Evolutionary conservation across 1,140 invertebrate species (phyloP), one percentile per base, ranked within the genome.

Genomic region (Cherax destructor): DNA sequence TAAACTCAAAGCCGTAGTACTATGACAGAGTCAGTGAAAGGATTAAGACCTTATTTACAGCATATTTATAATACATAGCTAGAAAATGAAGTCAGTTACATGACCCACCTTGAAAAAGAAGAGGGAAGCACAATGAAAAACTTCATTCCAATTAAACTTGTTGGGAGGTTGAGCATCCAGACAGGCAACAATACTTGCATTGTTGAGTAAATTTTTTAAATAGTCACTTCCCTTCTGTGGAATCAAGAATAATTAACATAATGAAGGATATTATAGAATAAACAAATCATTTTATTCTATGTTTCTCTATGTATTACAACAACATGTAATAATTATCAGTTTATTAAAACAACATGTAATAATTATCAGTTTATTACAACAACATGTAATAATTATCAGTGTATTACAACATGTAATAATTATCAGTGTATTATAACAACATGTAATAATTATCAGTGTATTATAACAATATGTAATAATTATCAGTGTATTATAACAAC

Each of bases 71-170:
- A 2, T 18, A 30, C 47, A 59, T 61, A 13, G n/a, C n/a, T 59
- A 61, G 9, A 18, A 83, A 10, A n/a, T 21, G 24, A 83, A 61
- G 24, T 41, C 13, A 81, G 24, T 41, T 16, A 30, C 16, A 65
- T 21, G 10, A 41, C 50, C n/a, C 41, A 83, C 81, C 61, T 83
- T 83, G 61, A 83, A 16, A 47, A 83, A 83, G 61, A 69, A 83
- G 18, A 4, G 47, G 24, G 47, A 41, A 11, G 59, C 56, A 69
- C 41, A 24, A 24, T 16, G 49, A 24, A 83, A 83, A 11, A 83
- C 81, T 9, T 69, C 9, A 18, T 61, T 47, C 81, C 81, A 83
- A 47, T 83, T 83, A 24, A 83, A 83, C 59, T 24, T 18, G 16
- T 83, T 59, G 0, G 2, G 13, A 18, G 61, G 41, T 16, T 21